Conservation (phyloP, 2,113 vertebrate species). For the Eretmochelys imbricata region DNA sequence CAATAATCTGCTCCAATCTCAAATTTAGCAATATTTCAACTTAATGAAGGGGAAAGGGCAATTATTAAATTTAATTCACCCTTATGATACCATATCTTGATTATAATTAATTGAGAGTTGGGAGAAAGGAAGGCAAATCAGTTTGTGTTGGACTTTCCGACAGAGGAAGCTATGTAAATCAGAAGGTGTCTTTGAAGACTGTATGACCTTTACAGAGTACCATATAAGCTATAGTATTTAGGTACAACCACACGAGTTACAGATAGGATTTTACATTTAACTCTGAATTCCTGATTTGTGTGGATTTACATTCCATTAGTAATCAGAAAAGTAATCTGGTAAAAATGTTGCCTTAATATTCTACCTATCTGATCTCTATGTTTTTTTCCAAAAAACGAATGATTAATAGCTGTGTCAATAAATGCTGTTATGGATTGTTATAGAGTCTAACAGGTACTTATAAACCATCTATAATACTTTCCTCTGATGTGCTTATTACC, state of each 20-base stretch:
- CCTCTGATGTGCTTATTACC: background rate
- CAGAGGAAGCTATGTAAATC: conserved; percentile 15
- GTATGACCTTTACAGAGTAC: conserved; percentile 13
- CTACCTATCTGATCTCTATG: background rate
- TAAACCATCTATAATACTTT: conserved; percentile 1
- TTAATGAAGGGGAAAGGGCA: background rate
- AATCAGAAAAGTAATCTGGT: background rate
- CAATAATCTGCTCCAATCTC: background rate
- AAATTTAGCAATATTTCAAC: background rate
- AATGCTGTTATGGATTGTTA: background rate
- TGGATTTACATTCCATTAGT: conserved; percentile 4
- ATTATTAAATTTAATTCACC: background rate
- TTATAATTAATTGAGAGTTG: background rate
- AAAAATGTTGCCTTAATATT: conserved; percentile 4
- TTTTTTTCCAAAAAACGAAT: background rate
- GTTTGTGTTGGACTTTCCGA: background rate
- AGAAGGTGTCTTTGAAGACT: conserved; percentile 10
- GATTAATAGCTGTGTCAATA: background rate
- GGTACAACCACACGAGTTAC: conserved; percentile 2
- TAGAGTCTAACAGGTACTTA: background rate
- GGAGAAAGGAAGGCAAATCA: conserved; percentile 22
- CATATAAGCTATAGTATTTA: background rate
- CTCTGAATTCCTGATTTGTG: background rate
- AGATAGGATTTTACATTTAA: background rate
- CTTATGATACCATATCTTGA: background rate